Percentiles rank a stretch among this genome's conserved stretches.
phyloP scores from a whole-genome alignment of 2,888 invertebrate species.

The Arrhopalites spinosus region DNA sequence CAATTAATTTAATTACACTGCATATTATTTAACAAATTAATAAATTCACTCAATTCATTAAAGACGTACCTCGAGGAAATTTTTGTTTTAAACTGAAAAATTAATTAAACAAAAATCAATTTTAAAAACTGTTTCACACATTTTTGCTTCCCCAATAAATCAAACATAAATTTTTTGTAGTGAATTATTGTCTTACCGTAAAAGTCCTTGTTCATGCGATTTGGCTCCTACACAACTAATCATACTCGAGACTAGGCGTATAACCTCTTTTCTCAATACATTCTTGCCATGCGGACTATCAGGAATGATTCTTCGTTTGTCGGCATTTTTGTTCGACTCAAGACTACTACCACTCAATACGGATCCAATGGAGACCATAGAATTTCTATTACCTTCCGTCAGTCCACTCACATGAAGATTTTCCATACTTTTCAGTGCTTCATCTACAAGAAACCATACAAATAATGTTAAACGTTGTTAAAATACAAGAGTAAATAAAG shows the following conservation, averaged over 20 bases:
- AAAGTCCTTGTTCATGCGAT: slow-evolving; percentile 78
- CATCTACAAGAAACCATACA: slow-evolving; percentile 23
- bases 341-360: slow-evolving; percentile 36
- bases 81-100: slow-evolving; percentile 63
- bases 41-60: no score
- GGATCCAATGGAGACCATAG: slow-evolving; percentile 40
- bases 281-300: slow-evolving; percentile 47
- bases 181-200: slow-evolving; percentile 61
- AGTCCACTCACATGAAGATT: not conserved
- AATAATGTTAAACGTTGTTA: no score
- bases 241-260: slow-evolving; percentile 74
- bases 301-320: slow-evolving; percentile 35
- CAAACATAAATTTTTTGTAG: not conserved
- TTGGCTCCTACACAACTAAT: slow-evolving; percentile 79
- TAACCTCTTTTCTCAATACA: slow-evolving; percentile 66
- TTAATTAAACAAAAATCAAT: not conserved
- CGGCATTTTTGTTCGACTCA: slow-evolving; percentile 35
- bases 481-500: not conserved
- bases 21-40: no score
- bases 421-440: slow-evolving; percentile 22
- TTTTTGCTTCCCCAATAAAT: no score
- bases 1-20: no score
- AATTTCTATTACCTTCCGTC: slow-evolving; percentile 36
- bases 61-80: slow-evolving; percentile 62
- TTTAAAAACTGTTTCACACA: not conserved